These are phyloP conservation scores for Alfaro cultratus DNA, from an alignment of 2,797 vertebrate genomes.

Conservation along the genomic window DNA sequence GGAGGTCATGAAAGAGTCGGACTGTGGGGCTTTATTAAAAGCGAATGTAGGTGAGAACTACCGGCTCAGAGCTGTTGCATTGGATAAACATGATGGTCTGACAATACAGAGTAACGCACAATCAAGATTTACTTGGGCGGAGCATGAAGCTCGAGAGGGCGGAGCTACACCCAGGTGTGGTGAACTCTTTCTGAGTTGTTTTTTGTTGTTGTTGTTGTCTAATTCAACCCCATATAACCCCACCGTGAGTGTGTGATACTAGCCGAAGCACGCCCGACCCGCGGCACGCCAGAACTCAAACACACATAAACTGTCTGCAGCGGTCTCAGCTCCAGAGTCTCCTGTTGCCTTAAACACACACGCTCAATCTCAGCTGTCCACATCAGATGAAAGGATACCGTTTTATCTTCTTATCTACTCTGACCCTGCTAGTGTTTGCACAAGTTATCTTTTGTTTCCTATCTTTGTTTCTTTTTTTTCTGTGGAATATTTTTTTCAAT, in stretches of 20 bases:
- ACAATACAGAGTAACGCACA: background rate
- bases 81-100: slow-evolving; percentile 3
- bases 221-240: slow-evolving; percentile 53
- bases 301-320: slow-evolving; percentile 39
- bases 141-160: slow-evolving; percentile 29
- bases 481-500: slow-evolving; percentile 58
- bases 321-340: slow-evolving; percentile 48
- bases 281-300: slow-evolving; percentile 32
- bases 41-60: slow-evolving; percentile 10
- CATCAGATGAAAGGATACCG: slow-evolving; percentile 57
- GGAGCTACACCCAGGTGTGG: slow-evolving; percentile 71
- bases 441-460: slow-evolving; percentile 6
- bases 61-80: slow-evolving; percentile 7
- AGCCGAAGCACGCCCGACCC: slow-evolving; percentile 67
- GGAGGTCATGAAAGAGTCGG: slow-evolving; percentile 28
- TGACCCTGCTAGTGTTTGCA: slow-evolving; percentile 43
- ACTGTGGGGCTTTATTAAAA: slow-evolving; percentile 19
- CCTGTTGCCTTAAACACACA: slow-evolving; percentile 41
- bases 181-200: slow-evolving; percentile 16
- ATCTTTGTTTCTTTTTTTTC: slow-evolving; percentile 28
- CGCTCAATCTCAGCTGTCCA: slow-evolving; percentile 40
- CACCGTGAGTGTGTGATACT: slow-evolving; percentile 44
- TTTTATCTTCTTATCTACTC: slow-evolving; percentile 46
- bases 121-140: slow-evolving; percentile 4
- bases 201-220: slow-evolving; percentile 32